These are phyloP conservation scores for Rhyacophila evoluta DNA, from an alignment of 2,888 invertebrate species.

Conservation along the genomic window DNA sequence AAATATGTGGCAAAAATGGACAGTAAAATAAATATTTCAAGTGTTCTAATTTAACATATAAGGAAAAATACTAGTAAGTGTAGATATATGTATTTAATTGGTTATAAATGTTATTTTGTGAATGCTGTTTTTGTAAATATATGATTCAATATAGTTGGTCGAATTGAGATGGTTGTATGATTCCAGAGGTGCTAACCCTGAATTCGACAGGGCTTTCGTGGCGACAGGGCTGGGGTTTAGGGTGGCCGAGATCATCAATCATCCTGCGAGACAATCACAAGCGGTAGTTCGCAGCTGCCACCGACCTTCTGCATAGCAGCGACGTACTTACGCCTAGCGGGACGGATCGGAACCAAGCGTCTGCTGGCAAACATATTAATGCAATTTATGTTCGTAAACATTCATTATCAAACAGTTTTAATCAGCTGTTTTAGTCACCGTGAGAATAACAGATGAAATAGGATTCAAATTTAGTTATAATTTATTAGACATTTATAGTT, in stretches of 20 bases:
- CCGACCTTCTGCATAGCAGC: conserved; percentile 57
- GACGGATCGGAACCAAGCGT: not conserved
- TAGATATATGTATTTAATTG: no score
- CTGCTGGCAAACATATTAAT: not conserved
- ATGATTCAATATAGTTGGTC: no score
- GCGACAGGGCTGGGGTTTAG: conserved; percentile 34
- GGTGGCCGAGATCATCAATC: conserved; percentile 71
- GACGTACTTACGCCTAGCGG: not conserved
- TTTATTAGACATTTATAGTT: no score
- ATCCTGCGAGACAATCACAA: conserved; percentile 70
- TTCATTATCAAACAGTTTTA: not conserved
- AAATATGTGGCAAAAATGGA: no score
- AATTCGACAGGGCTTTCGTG: conserved; percentile 55
- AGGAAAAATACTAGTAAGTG: no score
- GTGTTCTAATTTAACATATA: no score
- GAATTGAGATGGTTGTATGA: not conserved
- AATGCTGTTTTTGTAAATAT: no score
- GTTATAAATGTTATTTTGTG: no score
- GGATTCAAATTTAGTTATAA: no score
- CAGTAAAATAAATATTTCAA: no score
- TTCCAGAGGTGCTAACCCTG: conserved; percentile 58
- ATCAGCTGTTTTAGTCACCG: no score
- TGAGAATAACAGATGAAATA: no score
- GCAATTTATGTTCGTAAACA: not conserved
- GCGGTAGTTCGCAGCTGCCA: conserved; percentile 70